phyloP scores from a whole-genome alignment of 2,888 invertebrate species.

The Mylabris sibirica region DNA sequence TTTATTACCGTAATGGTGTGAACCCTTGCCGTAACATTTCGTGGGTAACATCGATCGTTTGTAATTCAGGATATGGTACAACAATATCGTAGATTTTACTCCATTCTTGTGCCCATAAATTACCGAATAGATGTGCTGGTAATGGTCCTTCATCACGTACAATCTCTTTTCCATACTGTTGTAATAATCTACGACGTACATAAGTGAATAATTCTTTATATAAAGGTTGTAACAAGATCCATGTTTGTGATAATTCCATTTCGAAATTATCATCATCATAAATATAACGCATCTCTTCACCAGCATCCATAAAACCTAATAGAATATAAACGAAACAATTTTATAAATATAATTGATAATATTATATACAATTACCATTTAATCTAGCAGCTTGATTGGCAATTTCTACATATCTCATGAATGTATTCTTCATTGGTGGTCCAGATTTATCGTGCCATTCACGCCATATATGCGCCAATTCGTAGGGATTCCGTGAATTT shows the following conservation, averaged over 20 bases:
- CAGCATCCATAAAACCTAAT: constrained; percentile 80
- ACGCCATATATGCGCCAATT: constrained; percentile 79
- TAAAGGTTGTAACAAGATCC: constrained; percentile 73
- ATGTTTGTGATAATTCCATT: constrained; percentile 65
- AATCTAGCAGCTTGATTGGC: constrained; percentile 80
- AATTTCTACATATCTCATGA: constrained; percentile 79
- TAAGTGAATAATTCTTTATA: constrained; percentile 87
- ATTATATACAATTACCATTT: constrained; percentile 66
- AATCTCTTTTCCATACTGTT: constrained; percentile 60
- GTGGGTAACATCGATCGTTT: constrained; percentile 76
- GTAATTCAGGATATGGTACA: constrained; percentile 76
- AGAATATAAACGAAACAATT: no score
- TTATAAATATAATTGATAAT: constrained; percentile 20
- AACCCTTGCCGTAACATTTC: constrained; percentile 80
- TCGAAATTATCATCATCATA: constrained; percentile 78
- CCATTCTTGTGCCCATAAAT: constrained; percentile 89
- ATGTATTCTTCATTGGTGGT: constrained; percentile 76
- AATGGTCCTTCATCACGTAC: constrained; percentile 74
- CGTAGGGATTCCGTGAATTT: constrained; percentile 76
- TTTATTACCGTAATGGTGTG: constrained; percentile 71
- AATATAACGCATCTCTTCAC: constrained; percentile 78
- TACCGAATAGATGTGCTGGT: constrained; percentile 85
- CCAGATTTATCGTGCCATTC: constrained; percentile 84
- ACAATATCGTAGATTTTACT: constrained; percentile 76
- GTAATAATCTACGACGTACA: constrained; percentile 72